These are phyloP conservation scores for Drosophila navojoa DNA, from an alignment of 1,140 invertebrate species.

Conservation along the genomic window DNA sequence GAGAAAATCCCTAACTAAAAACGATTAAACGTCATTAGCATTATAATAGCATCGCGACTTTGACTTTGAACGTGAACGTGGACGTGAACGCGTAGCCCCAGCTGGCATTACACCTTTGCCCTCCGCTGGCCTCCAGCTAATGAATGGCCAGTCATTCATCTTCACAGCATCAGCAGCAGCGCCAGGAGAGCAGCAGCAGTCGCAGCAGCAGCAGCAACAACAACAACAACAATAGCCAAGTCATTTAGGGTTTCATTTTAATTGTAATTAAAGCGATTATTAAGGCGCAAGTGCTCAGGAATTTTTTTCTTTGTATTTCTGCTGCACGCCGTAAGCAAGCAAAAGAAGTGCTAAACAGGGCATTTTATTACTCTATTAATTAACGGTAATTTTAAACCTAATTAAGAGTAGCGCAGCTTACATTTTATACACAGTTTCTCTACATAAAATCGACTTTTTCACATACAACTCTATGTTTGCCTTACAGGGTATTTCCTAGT, in stretches of 20 bases:
- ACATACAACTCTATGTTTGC: neutral
- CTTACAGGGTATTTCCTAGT: neutral
- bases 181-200: neutral
- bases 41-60: constrained; percentile 57
- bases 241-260: constrained; percentile 62
- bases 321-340: neutral
- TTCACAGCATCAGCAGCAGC: constrained; percentile 28
- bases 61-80: constrained; percentile 29
- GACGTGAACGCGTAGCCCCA: neutral
- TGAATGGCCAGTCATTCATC: constrained; percentile 54
- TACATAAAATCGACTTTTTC: neutral
- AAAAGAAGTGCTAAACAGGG: neutral
- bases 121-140: neutral
- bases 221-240: constrained; percentile 26
- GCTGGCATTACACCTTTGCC: neutral
- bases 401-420: no score
- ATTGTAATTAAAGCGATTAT: constrained; percentile 72
- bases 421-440: no score
- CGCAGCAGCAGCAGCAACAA: neutral
- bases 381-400: neutral
- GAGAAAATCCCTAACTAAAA: constrained; percentile 36
- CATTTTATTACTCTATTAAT: neutral
- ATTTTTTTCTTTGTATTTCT: constrained; percentile 18
- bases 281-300: constrained; percentile 18
- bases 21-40: constrained; percentile 70